These are phyloP conservation scores for Amphibalanus amphitrite DNA, from an alignment of 1,140 invertebrate genomes.

Conservation along the genomic window DNA sequence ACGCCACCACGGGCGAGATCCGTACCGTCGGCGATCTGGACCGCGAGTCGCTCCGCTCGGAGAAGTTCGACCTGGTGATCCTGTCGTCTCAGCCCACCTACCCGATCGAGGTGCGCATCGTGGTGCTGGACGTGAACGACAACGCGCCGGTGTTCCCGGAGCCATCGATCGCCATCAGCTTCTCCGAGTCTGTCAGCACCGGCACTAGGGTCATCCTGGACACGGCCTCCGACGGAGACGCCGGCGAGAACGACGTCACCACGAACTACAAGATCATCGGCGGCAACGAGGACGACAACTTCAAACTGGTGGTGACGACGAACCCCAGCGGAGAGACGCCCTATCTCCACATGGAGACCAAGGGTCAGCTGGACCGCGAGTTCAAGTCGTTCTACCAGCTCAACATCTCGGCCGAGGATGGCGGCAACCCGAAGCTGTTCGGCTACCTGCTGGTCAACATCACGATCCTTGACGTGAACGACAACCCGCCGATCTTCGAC, in stretches of 20 bases:
- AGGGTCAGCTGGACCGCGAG: slow-evolving; percentile 74
- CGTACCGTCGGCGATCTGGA: slow-evolving; percentile 60
- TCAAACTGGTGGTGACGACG: slow-evolving; percentile 62
- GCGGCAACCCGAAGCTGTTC: slow-evolving; percentile 54
- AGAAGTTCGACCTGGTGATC: slow-evolving; percentile 72
- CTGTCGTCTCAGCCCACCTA: slow-evolving; percentile 81
- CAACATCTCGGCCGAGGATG: slow-evolving; percentile 76
- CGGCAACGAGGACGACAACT: slow-evolving; percentile 72
- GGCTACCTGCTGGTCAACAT: slow-evolving; percentile 81
- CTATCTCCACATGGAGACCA: slow-evolving; percentile 77
- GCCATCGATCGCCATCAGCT: slow-evolving; percentile 58
- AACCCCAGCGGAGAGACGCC: slow-evolving; percentile 75
- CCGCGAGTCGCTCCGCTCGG: slow-evolving; percentile 50
- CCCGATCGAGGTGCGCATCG: slow-evolving; percentile 73
- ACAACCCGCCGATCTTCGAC: slow-evolving; percentile 84
- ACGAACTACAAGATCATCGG: slow-evolving; percentile 73
- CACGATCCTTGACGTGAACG: slow-evolving; percentile 79
- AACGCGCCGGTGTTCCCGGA: slow-evolving; percentile 80
- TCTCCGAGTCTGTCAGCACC: slow-evolving; percentile 74
- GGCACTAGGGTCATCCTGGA: slow-evolving; percentile 71
- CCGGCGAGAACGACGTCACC: slow-evolving; percentile 63
- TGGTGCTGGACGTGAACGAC: slow-evolving; percentile 73
- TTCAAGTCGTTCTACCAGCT: slow-evolving; percentile 58
- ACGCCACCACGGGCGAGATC: slow-evolving; percentile 62
- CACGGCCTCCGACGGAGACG: slow-evolving; percentile 68